Evolutionary conservation across 2,113 vertebrate genomes (phyloP).

Genomic region (Butorides virescens): DNA sequence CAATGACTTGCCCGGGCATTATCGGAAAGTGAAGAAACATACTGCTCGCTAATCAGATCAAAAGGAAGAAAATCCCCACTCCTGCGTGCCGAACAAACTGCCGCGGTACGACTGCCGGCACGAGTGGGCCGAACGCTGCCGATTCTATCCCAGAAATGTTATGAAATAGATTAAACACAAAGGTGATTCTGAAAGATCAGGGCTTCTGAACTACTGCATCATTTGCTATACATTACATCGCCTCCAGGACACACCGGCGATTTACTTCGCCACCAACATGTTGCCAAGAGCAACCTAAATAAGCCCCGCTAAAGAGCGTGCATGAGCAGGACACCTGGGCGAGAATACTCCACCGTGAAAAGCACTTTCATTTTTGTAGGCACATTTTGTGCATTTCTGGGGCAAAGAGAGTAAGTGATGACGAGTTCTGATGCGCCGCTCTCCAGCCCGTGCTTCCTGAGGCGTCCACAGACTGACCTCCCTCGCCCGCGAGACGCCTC

Average conservation of each 20-base stretch:
- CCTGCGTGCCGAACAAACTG: neutral
- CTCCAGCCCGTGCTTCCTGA: neutral
- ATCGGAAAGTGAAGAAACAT: neutral
- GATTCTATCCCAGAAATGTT: neutral
- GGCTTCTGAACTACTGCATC: accelerated
- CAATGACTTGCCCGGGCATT: constrained; percentile 21
- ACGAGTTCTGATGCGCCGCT: neutral
- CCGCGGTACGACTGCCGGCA: accelerated
- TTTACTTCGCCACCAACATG: accelerated
- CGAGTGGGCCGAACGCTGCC: neutral
- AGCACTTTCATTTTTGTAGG: neutral
- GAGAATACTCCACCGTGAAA: accelerated
- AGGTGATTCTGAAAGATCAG: no score
- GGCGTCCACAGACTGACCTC: neutral
- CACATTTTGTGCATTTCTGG: neutral
- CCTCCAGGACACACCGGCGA: neutral
- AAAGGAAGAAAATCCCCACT: neutral
- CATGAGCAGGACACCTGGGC: neutral
- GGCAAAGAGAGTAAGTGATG: neutral
- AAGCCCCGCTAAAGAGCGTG: accelerated
- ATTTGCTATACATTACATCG: accelerated
- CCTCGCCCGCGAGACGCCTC: neutral
- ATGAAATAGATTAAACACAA: neutral
- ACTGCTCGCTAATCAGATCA: neutral
- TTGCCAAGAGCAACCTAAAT: neutral